Evolutionary conservation across 1,140 invertebrate genomes (phyloP), one percentile per base, ranked within the genome.

Genomic region (Brachionus sp.): DNA sequence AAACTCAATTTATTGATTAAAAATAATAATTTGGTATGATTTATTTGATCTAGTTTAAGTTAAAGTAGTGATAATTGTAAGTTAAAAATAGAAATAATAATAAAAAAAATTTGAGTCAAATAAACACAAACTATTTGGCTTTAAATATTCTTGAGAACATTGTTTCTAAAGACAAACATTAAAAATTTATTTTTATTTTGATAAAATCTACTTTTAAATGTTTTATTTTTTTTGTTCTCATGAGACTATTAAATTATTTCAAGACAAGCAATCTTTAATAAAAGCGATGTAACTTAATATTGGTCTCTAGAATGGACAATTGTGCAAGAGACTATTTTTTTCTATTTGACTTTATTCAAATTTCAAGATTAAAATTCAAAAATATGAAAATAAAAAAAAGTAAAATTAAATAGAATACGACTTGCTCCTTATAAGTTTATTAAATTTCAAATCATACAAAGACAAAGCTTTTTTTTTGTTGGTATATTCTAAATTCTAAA

Each of bases 291-390:
- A 57, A 57, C n/a, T 19, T 25, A 23, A 57, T 57, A 57, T 57
- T 5, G 50, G 19, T 23, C 50, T 57, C 19, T 57, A n/a, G 19
- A 57, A 19, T 57, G 50, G 50, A 57, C 50, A 57, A 57, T 57
- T 57, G 50, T 57, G 50, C 50, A 57, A 57, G 50, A 57, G 50
- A 57, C 50, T 19, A 7, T 29, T 29, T 29, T 29, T 29, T 57
- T 57, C n/a, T 57, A 57, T 57, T 57, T 57, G 50, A 57, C 50
- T 57, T 57, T 57, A 57, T 57, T 57, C 50, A 57, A 57, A 57
- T 57, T 57, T 57, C 50, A 57, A 57, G 50, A 57, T 57, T 57
- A 57, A 57, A 57, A 57, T 57, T 57, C 50, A 57, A 57, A 16
- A 57, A 7, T 19, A 10, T 19, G 19, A 57, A 23, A 1, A 25